These are phyloP conservation scores for Lymantria monacha DNA, from an alignment of 2,888 invertebrate genomes.

Conservation along the genomic window DNA sequence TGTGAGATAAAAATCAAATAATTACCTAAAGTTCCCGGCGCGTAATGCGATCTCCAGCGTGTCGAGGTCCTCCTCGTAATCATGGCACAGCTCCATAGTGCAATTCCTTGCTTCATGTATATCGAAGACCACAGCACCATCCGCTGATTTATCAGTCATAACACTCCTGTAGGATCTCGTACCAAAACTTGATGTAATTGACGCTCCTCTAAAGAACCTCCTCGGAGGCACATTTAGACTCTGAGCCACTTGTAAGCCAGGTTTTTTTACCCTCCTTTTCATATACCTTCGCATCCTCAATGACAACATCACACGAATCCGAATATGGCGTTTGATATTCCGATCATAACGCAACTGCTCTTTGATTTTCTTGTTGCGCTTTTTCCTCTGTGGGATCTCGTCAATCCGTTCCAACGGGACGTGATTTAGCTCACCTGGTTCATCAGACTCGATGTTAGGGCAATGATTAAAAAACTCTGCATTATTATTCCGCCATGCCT, in stretches of 20 bases:
- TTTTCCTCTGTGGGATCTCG: slow-evolving; percentile 61
- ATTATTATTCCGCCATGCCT: slow-evolving; percentile 71
- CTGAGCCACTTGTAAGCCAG: slow-evolving; percentile 42
- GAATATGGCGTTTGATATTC: slow-evolving; percentile 84
- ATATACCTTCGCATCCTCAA: slow-evolving; percentile 83
- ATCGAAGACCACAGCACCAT: slow-evolving; percentile 72
- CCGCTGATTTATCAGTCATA: slow-evolving; percentile 65
- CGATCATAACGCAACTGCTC: slow-evolving; percentile 80
- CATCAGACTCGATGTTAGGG: slow-evolving; percentile 49
- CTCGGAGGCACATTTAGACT: slow-evolving; percentile 61
- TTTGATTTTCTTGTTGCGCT: slow-evolving; percentile 62
- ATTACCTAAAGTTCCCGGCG: slow-evolving; percentile 79
- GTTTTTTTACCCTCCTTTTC: slow-evolving; percentile 60
- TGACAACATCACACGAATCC: slow-evolving; percentile 86
- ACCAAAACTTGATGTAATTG: slow-evolving; percentile 66
- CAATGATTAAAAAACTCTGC: slow-evolving; percentile 60
- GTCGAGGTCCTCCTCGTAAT: slow-evolving; percentile 73
- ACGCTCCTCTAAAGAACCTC: slow-evolving; percentile 58
- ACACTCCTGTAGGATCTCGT: slow-evolving; percentile 70
- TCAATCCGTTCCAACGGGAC: slow-evolving; percentile 63
- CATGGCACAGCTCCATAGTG: slow-evolving; percentile 73
- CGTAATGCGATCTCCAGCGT: slow-evolving; percentile 74
- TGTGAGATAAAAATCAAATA: slow-evolving; percentile 13
- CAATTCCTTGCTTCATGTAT: slow-evolving; percentile 75
- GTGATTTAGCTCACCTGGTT: slow-evolving; percentile 47